A percentile compares a stretch with the other conserved stretches of the same genome.
phyloP scores from a whole-genome alignment of 2,888 invertebrate species.

The Eristalis intricaria region DNA sequence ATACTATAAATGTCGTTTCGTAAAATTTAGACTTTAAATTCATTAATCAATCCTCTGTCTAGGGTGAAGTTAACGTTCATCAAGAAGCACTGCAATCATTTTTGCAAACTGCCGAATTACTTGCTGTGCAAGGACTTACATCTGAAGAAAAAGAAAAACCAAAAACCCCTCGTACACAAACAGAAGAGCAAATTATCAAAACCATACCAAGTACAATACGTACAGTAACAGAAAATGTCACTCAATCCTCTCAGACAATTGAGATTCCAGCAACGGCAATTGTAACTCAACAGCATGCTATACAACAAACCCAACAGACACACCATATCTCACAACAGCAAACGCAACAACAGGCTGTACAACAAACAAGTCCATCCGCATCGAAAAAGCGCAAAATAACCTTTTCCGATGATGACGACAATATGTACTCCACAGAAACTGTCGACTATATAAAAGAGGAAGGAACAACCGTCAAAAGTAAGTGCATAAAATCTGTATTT shows the following conservation, averaged over 20 bases:
- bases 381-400: constrained; percentile 80
- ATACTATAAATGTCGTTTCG: too few species aligned
- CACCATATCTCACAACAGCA: constrained; percentile 71
- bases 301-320: constrained; percentile 72
- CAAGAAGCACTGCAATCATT: constrained; percentile 90
- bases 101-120: constrained; percentile 88
- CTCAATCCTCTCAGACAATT: constrained; percentile 78
- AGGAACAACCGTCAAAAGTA: constrained; percentile 79
- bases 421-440: constrained; percentile 80
- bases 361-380: constrained; percentile 64
- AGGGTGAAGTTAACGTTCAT: constrained; percentile 91
- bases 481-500: constrained; percentile 2
- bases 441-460: constrained; percentile 80
- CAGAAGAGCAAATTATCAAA: constrained; percentile 80
- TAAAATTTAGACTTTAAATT: too few species aligned
- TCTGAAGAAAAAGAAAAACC: constrained; percentile 81
- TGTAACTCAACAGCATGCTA: constrained; percentile 75
- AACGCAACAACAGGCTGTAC: constrained; percentile 71
- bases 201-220: constrained; percentile 80
- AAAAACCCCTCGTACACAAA: constrained; percentile 76
- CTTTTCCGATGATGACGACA: constrained; percentile 81
- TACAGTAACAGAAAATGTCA: constrained; percentile 76
- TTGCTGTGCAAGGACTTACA: constrained; percentile 90
- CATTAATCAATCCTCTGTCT: not conserved
- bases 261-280: constrained; percentile 78